These are phyloP conservation scores for Limosa lapponica DNA, from an alignment of 2,797 vertebrate genomes.

Conservation along the genomic window DNA sequence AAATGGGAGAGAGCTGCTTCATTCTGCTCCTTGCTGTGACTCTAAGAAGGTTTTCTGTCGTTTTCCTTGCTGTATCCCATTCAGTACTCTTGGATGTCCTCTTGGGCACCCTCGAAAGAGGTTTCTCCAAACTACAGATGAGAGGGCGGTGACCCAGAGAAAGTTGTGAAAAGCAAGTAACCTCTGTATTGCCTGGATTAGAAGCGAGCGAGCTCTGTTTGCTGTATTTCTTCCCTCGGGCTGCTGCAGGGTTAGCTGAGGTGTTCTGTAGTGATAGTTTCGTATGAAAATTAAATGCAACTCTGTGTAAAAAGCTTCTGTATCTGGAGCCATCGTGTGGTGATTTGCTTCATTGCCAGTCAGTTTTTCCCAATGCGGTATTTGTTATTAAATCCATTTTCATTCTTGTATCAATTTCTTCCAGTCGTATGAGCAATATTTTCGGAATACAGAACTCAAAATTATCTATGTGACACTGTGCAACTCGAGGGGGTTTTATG, in stretches of 20 bases:
- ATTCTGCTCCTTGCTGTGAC: not conserved
- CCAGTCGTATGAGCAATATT: not conserved
- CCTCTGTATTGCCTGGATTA: not conserved
- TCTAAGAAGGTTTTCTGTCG: not conserved
- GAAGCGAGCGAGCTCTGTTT: not conserved
- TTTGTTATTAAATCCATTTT: not conserved
- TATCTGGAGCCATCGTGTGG: not conserved
- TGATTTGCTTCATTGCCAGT: not conserved
- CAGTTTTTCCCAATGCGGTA: fast-evolving
- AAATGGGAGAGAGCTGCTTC: not conserved
- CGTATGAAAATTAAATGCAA: not conserved
- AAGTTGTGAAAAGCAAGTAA: not conserved
- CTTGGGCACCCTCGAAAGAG: not conserved
- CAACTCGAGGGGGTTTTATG: not conserved
- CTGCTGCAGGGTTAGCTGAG: not conserved
- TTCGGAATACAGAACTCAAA: not conserved
- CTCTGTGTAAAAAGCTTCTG: not conserved
- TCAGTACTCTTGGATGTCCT: not conserved
- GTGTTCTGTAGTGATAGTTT: not conserved
- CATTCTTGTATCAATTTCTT: not conserved
- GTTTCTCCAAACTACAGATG: not conserved
- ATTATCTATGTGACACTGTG: not conserved
- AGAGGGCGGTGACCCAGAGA: not conserved
- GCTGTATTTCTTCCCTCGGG: not conserved
- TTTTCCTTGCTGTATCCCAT: not conserved